Evolutionary conservation across 2,797 vertebrate species (phyloP).

Genomic region (Coregonus sp.): DNA sequence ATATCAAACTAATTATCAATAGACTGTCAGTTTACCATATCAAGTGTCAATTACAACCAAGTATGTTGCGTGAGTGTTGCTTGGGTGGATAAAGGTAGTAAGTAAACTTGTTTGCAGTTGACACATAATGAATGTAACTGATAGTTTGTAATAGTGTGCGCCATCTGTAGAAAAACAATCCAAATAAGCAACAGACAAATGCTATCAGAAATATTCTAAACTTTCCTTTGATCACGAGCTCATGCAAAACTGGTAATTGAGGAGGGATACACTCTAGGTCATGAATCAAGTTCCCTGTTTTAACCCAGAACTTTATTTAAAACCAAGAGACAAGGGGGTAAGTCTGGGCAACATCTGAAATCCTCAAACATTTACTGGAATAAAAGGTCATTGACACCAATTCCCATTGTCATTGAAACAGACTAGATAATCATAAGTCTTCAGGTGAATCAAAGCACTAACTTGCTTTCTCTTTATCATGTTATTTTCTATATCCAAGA

Average conservation of each 20-base stretch:
- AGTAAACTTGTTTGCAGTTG: not conserved
- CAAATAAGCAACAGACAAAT: conserved; percentile 21
- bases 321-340: conserved; percentile 50
- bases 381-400: not conserved
- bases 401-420: too few species aligned
- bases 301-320: conserved; percentile 58
- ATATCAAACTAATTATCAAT: not conserved
- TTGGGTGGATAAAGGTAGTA: not conserved
- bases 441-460: not conserved
- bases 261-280: conserved; percentile 73
- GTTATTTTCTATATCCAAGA: not conserved
- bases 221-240: conserved; percentile 73
- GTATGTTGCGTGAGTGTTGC: not conserved
- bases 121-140: not conserved
- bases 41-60: not conserved
- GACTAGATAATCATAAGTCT: too few species aligned
- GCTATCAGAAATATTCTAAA: conserved; percentile 21
- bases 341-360: conserved; percentile 49
- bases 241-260: conserved; percentile 73
- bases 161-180: not conserved
- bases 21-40: not conserved
- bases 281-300: conserved; percentile 76
- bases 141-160: not conserved
- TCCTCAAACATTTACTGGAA: not conserved
- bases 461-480: not conserved